Evolutionary conservation across 2,113 vertebrate genomes (phyloP).

Genomic region (Lamprologus lemairii): DNA sequence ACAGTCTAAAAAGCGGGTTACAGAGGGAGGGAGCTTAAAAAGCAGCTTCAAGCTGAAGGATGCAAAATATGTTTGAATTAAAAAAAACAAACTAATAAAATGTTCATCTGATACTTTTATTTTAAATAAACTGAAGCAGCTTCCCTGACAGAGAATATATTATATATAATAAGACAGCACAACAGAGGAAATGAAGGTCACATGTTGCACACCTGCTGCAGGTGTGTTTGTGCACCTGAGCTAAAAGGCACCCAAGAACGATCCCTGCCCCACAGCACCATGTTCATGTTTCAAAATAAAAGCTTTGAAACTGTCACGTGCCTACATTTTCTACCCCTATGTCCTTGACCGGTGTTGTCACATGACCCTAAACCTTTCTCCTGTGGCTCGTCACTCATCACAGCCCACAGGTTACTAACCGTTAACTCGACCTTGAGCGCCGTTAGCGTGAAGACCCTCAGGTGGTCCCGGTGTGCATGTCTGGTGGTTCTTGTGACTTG

Average conservation of each 20-base stretch:
- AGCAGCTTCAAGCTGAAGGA: not conserved
- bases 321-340: not conserved
- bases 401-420: not conserved
- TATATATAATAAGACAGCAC: too few relatives aligned
- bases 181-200: not conserved
- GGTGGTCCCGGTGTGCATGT: not conserved
- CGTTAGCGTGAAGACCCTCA: not conserved
- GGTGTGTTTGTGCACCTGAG: not conserved
- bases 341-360: not conserved
- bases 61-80: not conserved
- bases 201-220: not conserved
- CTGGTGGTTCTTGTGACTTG: not conserved
- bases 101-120: not conserved
- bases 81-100: not conserved
- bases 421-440: rapidly evolving
- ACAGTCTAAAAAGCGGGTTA: not conserved
- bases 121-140: not conserved
- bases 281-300: not conserved
- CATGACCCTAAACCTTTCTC: not conserved
- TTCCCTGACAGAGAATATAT: not conserved
- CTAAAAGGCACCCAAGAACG: not conserved
- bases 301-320: not conserved
- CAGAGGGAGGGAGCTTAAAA: not conserved
- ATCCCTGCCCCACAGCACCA: not conserved
- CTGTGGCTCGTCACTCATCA: not conserved